phyloP scores from a whole-genome alignment of 2,888 invertebrate genomes.

The Chloroclysta siterata region DNA sequence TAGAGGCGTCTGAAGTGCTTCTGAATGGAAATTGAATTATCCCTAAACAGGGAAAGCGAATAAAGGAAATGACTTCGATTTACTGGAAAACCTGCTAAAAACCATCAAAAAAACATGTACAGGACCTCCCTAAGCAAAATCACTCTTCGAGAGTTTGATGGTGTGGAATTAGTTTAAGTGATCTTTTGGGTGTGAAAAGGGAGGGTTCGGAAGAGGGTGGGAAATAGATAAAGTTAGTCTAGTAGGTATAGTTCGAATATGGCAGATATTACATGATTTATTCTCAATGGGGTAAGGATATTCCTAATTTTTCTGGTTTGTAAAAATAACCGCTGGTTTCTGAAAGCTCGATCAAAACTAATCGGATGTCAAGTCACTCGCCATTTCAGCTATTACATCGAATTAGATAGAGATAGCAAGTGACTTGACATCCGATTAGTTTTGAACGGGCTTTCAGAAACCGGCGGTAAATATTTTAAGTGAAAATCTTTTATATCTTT shows the following conservation, averaged over 20 bases:
- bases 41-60: constrained; percentile 24
- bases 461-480: too few species aligned
- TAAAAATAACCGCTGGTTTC: too few species aligned
- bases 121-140: constrained; percentile 33
- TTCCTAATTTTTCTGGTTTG: background rate
- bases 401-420: too few species aligned
- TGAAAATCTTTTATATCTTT: too few species aligned
- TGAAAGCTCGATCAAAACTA: too few species aligned
- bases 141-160: constrained; percentile 33
- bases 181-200: constrained; percentile 37
- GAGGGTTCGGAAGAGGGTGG: constrained; percentile 28
- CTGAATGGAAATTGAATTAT: constrained; percentile 32
- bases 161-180: constrained; percentile 42
- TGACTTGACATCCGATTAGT: too few species aligned
- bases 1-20: constrained; percentile 30
- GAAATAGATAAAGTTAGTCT: constrained; percentile 37
- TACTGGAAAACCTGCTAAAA: constrained; percentile 24
- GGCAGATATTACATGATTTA: constrained; percentile 22
- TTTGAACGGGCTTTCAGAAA: too few species aligned
- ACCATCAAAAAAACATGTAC: constrained; percentile 25
- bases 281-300: constrained; percentile 27
- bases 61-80: constrained; percentile 23
- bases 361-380: too few species aligned
- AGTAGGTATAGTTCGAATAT: constrained; percentile 20
- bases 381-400: too few species aligned